Base-by-base conservation (phyloP, 2,113 vertebrate species). In the Sakesphorus luctuosus region DNA sequence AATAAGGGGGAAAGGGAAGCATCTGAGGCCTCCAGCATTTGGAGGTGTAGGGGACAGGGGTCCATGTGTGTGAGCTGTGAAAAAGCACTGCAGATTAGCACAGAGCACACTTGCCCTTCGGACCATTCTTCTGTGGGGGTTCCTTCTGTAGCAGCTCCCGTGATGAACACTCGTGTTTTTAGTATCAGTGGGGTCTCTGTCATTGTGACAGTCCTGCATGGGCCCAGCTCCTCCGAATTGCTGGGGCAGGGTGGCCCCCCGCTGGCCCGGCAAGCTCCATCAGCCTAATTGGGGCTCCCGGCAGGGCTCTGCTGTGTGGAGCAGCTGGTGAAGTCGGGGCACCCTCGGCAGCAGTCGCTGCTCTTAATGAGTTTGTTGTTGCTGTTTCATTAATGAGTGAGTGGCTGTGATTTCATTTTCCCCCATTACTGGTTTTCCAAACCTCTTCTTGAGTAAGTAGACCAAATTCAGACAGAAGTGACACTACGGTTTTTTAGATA, bases 141-240 rank as follows among this genome's bases (percentile, higher is more conserved):
- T 23, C 33, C 78, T 43, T 20, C 36, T 0, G 4, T 40, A 29
- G 83, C 47, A 67, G 56, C 58, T 68, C 83, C 13, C 18, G 79
- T 0, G 0, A 49, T 1, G 8, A 31, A 2, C 0, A 2, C 20
- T 33, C 0, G 38, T 2, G 35, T 19, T 38, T 52, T 26, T 21
- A 9, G 1, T 33, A 18, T 5, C 35, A 15, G 15, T 21, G 63
- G 56, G 15, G 25, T 78, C 74, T 95, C 63, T 84, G 75, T 86
- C 91, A 36, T 2, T 35, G 56, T 79, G 66, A 68, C 83, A 88
- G 66, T 35, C 83, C 58, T 8, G 0, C 62, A 5, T n/a, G 78
- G 50, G 46, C 40, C 35, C 31, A 17, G 84, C 21, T 67, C 35
- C 52, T 50, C 67, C 25, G 5, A 59, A 71, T 10, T 38, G 62